Conservation (phyloP, 2,888 invertebrate species). For the Cataglyphis cursor region DNA sequence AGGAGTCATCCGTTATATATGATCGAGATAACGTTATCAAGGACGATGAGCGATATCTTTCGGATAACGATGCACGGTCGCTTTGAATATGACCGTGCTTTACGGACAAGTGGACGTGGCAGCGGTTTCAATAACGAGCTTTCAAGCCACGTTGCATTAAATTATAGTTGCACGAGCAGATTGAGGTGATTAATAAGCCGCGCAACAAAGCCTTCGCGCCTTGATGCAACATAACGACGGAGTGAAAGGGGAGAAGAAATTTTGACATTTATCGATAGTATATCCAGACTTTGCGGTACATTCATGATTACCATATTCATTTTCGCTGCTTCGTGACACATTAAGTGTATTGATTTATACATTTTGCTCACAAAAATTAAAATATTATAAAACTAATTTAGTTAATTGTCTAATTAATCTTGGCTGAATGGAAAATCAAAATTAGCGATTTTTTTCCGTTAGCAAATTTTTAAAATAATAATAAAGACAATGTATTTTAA, state of each 20-base stretch:
- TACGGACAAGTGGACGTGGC: slow-evolving; percentile 3
- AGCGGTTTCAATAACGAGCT: slow-evolving; percentile 18
- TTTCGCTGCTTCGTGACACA: background rate
- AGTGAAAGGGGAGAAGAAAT: background rate
- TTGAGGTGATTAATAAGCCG: slow-evolving; percentile 32
- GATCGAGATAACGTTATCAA: slow-evolving; percentile 22
- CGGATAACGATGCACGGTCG: slow-evolving; percentile 31
- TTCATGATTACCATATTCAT: background rate
- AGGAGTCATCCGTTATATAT: slow-evolving; percentile 56
- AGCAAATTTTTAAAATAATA: background rate
- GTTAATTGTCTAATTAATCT: background rate
- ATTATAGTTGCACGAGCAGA: background rate
- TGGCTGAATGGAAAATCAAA: background rate
- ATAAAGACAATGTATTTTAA: too few species aligned
- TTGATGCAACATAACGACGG: background rate
- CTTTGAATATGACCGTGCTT: slow-evolving; percentile 34
- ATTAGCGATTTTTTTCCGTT: background rate
- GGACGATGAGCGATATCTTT: slow-evolving; percentile 9
- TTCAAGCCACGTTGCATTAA: slow-evolving; percentile 30
- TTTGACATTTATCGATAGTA: slow-evolving; percentile 2
- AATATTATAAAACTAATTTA: background rate
- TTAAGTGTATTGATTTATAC: background rate
- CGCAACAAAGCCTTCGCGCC: slow-evolving; percentile 11
- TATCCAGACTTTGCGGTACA: background rate
- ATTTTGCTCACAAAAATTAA: background rate